A percentile compares a stretch with the other conserved stretches of the same genome.
These are phyloP conservation scores for Frieseomelitta varia DNA, from an alignment of 1,140 invertebrate genomes.

Conservation along the genomic window DNA sequence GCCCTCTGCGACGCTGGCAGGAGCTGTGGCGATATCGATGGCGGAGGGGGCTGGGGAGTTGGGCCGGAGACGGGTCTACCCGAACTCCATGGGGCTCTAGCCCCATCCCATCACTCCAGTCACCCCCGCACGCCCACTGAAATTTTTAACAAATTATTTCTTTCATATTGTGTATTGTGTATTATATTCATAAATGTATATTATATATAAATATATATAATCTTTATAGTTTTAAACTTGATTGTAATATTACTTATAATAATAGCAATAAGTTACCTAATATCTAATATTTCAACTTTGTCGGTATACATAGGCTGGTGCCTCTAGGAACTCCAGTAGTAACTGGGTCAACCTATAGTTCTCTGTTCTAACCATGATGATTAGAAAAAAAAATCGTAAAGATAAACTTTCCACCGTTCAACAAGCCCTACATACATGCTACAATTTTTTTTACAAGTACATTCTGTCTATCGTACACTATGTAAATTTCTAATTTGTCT, in stretches of 20 bases:
- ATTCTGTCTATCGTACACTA: neutral
- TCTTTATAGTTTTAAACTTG: too few relatives aligned
- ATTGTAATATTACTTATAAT: neutral
- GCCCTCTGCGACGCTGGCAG: conserved; percentile 80
- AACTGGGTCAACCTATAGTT: neutral
- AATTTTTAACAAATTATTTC: conserved; percentile 25
- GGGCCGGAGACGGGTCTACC: conserved; percentile 82
- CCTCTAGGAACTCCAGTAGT: neutral
- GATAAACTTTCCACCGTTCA: neutral
- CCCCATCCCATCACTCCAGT: conserved; percentile 83
- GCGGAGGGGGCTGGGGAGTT: conserved; percentile 81
- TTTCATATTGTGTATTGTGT: neutral
- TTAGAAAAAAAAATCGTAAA: neutral
- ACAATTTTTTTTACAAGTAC: neutral
- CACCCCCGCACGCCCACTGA: conserved; percentile 81
- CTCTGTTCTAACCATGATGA: neutral
- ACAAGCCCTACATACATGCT: neutral
- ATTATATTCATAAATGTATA: too few relatives aligned
- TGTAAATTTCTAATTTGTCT: too few relatives aligned
- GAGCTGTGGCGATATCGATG: conserved; percentile 80
- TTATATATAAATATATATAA: too few relatives aligned
- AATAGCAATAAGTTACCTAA: neutral
- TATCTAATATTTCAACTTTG: neutral
- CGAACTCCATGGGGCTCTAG: conserved; percentile 83
- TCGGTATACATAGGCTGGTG: neutral